These are phyloP conservation scores for Drosophila ficusphila DNA, from an alignment of 1,140 invertebrate genomes.

Conservation along the genomic window DNA sequence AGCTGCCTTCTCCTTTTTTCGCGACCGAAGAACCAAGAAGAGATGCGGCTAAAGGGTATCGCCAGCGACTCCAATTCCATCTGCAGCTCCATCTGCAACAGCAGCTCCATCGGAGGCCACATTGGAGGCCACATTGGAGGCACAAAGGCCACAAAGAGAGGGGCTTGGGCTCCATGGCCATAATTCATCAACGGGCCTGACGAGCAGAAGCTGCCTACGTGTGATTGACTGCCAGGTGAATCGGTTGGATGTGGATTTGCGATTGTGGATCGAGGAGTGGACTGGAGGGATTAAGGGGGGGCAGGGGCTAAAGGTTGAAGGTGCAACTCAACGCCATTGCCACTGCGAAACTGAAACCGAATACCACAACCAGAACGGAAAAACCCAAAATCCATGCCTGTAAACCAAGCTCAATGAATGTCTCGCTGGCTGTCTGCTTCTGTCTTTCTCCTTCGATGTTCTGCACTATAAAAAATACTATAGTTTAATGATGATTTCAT, in stretches of 20 bases:
- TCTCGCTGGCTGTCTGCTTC: conserved; percentile 33
- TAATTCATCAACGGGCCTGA: conserved; percentile 49
- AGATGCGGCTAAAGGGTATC: conserved; percentile 39
- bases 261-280: conserved; percentile 15
- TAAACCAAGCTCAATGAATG: conserved; percentile 34
- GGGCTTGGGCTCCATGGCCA: conserved; percentile 26
- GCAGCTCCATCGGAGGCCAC: background rate
- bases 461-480: background rate
- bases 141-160: conserved; percentile 38
- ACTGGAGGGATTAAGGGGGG: background rate
- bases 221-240: conserved; percentile 60
- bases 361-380: conserved; percentile 26
- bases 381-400: conserved; percentile 34
- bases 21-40: conserved; percentile 11
- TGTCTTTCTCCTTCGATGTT: conserved; percentile 6
- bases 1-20: conserved; percentile 16
- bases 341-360: conserved; percentile 25
- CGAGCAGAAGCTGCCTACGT: conserved; percentile 57
- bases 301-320: conserved; percentile 25
- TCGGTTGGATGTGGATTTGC: conserved; percentile 1
- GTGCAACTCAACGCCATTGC: conserved; percentile 26
- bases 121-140: background rate
- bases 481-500: too few species aligned
- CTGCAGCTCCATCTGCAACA: background rate
- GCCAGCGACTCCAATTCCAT: background rate